phyloP scores from a whole-genome alignment of 2,113 vertebrate genomes.

The Chroicocephalus ridibundus region DNA sequence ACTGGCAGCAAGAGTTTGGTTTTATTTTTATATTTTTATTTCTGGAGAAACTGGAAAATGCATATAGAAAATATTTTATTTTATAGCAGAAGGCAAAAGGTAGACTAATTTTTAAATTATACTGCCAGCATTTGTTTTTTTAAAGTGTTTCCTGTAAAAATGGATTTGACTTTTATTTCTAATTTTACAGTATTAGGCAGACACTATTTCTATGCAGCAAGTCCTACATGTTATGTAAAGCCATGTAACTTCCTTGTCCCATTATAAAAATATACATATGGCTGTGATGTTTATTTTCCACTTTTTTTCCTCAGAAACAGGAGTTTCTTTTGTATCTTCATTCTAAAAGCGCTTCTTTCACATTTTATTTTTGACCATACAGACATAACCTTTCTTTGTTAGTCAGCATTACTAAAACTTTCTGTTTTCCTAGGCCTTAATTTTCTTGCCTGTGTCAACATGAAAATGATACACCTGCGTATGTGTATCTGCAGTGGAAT shows the following conservation, averaged over 20 bases:
- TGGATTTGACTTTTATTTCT: background rate
- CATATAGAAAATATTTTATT: background rate
- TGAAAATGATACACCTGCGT: background rate
- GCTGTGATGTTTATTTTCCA: background rate
- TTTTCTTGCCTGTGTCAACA: background rate
- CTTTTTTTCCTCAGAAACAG: background rate
- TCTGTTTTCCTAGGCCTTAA: background rate
- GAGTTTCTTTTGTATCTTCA: background rate
- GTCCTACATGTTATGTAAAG: background rate
- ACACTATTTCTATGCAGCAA: background rate
- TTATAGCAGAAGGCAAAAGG: background rate
- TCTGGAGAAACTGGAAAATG: background rate
- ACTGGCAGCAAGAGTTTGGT: background rate
- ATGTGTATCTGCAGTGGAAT: background rate
- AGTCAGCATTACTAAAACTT: background rate
- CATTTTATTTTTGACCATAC: background rate
- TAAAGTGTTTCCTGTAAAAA: background rate
- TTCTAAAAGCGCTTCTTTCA: background rate
- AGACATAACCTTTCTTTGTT: background rate
- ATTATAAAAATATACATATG: background rate
- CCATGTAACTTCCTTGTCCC: background rate
- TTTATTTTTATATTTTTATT: background rate
- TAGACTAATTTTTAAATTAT: background rate
- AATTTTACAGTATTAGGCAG: background rate
- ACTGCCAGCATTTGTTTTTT: background rate